These are phyloP conservation scores for Portevinia maculata DNA, from an alignment of 2,888 invertebrate species.

Conservation along the genomic window DNA sequence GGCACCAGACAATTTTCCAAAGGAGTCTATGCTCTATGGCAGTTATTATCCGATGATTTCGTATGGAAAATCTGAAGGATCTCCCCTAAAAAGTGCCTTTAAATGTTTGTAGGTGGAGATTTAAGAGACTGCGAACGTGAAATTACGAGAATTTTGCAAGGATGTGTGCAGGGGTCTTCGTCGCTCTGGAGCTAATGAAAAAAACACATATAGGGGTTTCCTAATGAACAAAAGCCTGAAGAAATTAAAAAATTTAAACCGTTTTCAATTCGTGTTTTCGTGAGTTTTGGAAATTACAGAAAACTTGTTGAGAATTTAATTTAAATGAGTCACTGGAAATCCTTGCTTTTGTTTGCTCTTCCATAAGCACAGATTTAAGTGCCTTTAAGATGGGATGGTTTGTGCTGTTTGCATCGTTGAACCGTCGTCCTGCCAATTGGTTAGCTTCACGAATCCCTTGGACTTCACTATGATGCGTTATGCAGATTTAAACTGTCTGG, in stretches of 20 bases:
- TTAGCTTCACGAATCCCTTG: no score
- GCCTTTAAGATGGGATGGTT: no score
- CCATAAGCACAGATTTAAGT: not conserved
- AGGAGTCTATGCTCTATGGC: no score
- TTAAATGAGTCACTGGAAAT: not conserved
- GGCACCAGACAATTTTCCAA: no score
- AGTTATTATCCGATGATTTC: no score
- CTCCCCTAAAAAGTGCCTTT: not conserved
- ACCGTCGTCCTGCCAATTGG: no score
- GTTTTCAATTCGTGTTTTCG: not conserved
- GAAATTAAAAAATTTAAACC: not conserved
- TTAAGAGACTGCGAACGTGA: no score
- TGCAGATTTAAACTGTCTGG: no score
- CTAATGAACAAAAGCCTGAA: slow-evolving; percentile 23
- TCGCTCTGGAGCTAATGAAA: slow-evolving; percentile 13
- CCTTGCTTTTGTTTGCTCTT: not conserved
- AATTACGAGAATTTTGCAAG: not conserved
- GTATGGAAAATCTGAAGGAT: not conserved
- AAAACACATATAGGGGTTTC: slow-evolving; percentile 31
- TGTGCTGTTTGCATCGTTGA: no score
- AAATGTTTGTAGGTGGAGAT: not conserved
- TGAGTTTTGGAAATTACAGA: not conserved
- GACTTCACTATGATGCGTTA: no score
- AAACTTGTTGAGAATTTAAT: not conserved
- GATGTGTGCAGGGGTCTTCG: not conserved